Evolutionary conservation across 2,888 invertebrate species (phyloP), one percentile per base, ranked within the genome.

Genomic region (Proisotoma minuta): DNA sequence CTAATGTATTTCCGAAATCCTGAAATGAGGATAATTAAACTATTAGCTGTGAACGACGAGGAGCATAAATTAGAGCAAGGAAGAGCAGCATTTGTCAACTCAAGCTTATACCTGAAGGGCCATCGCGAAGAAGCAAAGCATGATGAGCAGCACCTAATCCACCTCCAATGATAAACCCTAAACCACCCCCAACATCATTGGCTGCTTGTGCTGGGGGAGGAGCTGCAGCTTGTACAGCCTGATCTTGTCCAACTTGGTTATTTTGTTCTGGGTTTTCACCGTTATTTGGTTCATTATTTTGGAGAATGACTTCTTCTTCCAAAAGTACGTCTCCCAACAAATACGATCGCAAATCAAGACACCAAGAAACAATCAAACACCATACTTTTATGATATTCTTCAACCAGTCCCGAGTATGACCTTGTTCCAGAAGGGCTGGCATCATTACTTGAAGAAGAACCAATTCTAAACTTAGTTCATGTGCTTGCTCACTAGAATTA

Each of bases 381-480:
- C 95, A 95, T 59, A 85, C 83, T 8, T 89, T 84, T 1, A 98
- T 86, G 10, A 91, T 80, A n/a, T 86, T 86, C 78, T 97, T 96
- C 66, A 98, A 80, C 93, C 97, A 96, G 8, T 88, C 88, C 5
- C 96, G 84, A 0, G 96, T 96, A 78, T 98, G 96, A 0, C 93
- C 91, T 79, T 99, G 97, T 76, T 99, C 98, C 63, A 99, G 81
- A 43, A 99, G 81, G 0, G 97, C 96, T 0, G 98, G 99, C 59
- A 99, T 82, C 56, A 99, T 92, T 34, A 98, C 91, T 83, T 96
- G 96, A 49, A 96, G 80, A 18, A 96, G 79, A 39, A 98, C 80
- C 58, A 99, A 79, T 77, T 99, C 98, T 75, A 99, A 79, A 20
- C 96, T 96, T 8, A 98, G 81, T 78, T 98, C 98, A 78, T 92